Base-by-base conservation (phyloP, 1,140 invertebrate species). In the Hestina assimilis region DNA sequence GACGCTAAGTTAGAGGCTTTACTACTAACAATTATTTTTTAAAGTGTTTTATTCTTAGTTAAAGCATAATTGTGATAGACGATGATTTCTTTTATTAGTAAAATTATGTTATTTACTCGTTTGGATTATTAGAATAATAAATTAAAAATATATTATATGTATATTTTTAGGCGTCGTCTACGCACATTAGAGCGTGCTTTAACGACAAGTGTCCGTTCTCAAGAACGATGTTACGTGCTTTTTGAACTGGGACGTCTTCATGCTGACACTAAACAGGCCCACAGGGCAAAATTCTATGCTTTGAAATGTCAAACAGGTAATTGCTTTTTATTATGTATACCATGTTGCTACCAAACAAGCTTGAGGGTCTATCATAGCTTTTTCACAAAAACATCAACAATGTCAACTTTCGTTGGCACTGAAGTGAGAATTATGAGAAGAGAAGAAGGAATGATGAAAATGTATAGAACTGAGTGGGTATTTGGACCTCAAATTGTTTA, bases 191-290 rank as follows among this genome's bases (percentile, higher is more conserved):
- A 85, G 41, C 63, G 80, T 4, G 60, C 59, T n/a, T 35, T 85
- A 9, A 55, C 63, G 4, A 15, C 64, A 12, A 80, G 77, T 43
- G 66, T 56, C 3, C 73, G 77, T 5, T 51, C 67, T 0, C 51
- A 73, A 3, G 84, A 87, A 40, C 72, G 84, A 1, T 87, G 82
- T 40, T 87, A 85, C 56, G 40, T 83, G 12, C 54, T 85, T 8
- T 82, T 85, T 41, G 84, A 87, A 43, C 43, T 87, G 5, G 74
- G 76, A 0, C 75, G 83, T 4, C 52, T 85, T 1, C 59, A 79
- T 26, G 53, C 61, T 5, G 82, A 85, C 14, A 77, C 69, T 1
- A 85, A 79, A 56, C 73, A 83, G 47, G 31, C 72, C 0, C 63
- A 75, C 21, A 71, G 63, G 54, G 80, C 82, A 0, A 62, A 72